Evolutionary conservation across 2,797 vertebrate genomes (phyloP), one percentile per base, ranked within the genome.

Genomic region (Pitangus sulphuratus): DNA sequence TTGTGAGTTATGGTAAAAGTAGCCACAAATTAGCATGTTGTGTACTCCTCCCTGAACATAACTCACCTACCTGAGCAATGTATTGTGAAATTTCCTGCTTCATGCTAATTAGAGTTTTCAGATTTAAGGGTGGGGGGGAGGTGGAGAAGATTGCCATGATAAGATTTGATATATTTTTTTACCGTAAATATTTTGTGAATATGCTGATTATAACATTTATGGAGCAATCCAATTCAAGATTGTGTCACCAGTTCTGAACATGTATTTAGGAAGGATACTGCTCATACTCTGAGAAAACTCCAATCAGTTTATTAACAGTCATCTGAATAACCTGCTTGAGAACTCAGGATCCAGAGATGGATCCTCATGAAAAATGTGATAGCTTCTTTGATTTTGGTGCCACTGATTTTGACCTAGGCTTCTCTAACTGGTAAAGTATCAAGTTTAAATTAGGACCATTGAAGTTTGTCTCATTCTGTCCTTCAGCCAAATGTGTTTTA

Each of bases 41-140:
- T 42, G 30, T 45, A 60, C 50, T 85, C 31, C 33, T 93, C 40
- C 68, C 56, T 50, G 9, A 70, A 60, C 2, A 89, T 40, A 68
- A 66, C 37, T 80, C 56, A 86, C 11, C 9, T 82, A 54, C 40
- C 17, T 62, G 65, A 93, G 47, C 9, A 78, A 64, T 1, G 6
- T 1, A 44, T 83, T 92, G 40, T 82, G 87, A 96, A 92, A 94
- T 85, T 89, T 92, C 80, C 65, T 75, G 39, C 81, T 86, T 89
- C 11, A 7, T 37, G 24, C 16, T 70, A 64, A 76, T 90, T 74
- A 69, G 61, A 50, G 9, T 48, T 93, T 91, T 82, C 39, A 87
- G 18, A 84, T 50, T 74, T 87, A 60, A 64, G 54, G 42, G 18
- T 4, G 42, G 44, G 19, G 21, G 25, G 15, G 7, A 2, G 1